A percentile compares a stretch with the other conserved stretches of the same genome.
These are phyloP conservation scores for Chauna torquata DNA, from an alignment of 2,113 vertebrate genomes.

Conservation along the genomic window DNA sequence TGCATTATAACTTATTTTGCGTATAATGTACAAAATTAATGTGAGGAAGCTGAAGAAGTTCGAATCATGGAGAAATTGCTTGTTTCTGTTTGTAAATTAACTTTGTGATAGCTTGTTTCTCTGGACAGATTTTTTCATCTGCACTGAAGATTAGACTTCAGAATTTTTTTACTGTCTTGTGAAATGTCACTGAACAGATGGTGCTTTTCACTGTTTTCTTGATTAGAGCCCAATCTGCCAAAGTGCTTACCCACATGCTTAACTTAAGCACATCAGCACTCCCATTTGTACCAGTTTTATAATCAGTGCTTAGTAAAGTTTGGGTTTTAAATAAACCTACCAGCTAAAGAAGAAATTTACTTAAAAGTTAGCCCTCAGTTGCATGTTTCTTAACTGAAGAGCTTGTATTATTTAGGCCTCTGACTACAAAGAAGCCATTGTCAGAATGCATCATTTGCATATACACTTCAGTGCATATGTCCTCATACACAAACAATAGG, in stretches of 20 bases:
- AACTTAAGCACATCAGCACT: conserved; percentile 27
- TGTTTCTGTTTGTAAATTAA: conserved; percentile 6
- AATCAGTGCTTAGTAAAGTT: not conserved
- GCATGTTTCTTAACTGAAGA: not conserved
- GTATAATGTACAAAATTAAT: not conserved
- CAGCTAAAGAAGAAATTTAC: not conserved
- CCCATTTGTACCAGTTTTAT: not conserved
- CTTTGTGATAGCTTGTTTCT: conserved; percentile 17
- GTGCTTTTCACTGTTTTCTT: conserved; percentile 54
- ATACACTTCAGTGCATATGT: not conserved
- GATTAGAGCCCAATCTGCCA: conserved; percentile 22
- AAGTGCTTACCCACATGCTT: conserved; percentile 30
- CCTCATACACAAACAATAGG: not conserved
- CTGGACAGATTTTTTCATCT: conserved; percentile 13
- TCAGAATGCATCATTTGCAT: not conserved
- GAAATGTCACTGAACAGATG: conserved; percentile 49
- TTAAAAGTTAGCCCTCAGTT: not conserved
- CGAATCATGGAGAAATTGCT: not conserved
- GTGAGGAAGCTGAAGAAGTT: not conserved
- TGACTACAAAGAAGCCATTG: not conserved
- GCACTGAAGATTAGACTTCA: not conserved
- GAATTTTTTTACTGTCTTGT: conserved; percentile 1
- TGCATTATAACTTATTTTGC: not conserved
- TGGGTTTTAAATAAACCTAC: not conserved
- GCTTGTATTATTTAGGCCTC: not conserved